Evolutionary conservation across 2,113 vertebrate species (phyloP), one percentile per base, ranked within the genome.

Genomic region (Panthera tigris): DNA sequence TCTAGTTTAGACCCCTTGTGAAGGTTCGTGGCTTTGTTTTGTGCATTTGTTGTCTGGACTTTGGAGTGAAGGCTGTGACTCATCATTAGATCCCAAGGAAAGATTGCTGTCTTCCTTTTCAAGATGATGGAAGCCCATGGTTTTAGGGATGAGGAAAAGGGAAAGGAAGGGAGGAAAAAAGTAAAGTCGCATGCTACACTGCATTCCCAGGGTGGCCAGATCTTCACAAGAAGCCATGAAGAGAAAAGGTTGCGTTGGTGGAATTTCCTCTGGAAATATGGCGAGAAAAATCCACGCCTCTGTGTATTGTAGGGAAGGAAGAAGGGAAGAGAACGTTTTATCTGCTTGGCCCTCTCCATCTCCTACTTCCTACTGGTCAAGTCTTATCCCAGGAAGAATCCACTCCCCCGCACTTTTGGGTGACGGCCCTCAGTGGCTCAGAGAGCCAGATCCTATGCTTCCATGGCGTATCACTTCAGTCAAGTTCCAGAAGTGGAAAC

Each of bases 121-220:
- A 29, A 29, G 50, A 79, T 63, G 45, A 36, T 36, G 4, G n/a
- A 48, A 52, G 57, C 48, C 79, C n/a, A 23, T 4, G 6, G 45
- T n/a, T 45, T 45, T n/a, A 25, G 36, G 16, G 48, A 19, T 27
- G 45, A 76, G 25, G 69, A 74, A 79, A 91, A n/a, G 52, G 52
- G 39, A 68, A 41, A 84, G 1, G 1, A 39, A 48, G 31, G 4
- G 19, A 94, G 39, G 19, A 36, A 41, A 13, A 48, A 83, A 8
- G 27, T 1, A 41, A 10, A 41, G 33, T 3, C 5, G 0, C 4
- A 16, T 7, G 11, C 68, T 7, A 18, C 16, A 1, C 14, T 9
- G 9, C 29, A 15, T 25, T 18, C 12, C 48, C 45, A 55, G 66
- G 68, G 18, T 25, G 61, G 27, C 19, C 50, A 33, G 5, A 9